Base-by-base conservation (phyloP, 2,797 vertebrate species). In the Lacerta agilis region DNA sequence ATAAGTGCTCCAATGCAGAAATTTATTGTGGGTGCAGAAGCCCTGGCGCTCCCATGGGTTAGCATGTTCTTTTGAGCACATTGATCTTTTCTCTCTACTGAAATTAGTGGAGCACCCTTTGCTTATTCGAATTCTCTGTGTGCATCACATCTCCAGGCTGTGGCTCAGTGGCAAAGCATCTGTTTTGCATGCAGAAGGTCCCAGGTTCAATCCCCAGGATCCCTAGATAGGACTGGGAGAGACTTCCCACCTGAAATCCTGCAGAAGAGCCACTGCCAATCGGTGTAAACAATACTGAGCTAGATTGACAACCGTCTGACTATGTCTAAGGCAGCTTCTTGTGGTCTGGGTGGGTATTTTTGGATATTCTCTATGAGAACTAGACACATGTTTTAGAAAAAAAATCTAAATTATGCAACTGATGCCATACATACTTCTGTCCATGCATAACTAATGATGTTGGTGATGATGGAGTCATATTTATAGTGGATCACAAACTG, bases 401-500 rank as follows among this genome's bases (percentile, higher is more conserved):
- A 38, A 85, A 89, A 38, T 20, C 23, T 18, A 66, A 66, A 67
- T 29, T 27, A 41, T 81, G 78, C 43, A 64, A 69, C 58, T 33
- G 33, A 18, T n/a, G 13, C n/a, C 17, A 45, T 11, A 29, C 41
- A 49, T 3, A 78, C 83, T 41, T 41, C 36, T 71, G 27, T 79
- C 66, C 33, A 27, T 58, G 20, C 61, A 64, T 18, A 64, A 4
- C 49, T 55, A 15, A 49, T 13, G 49, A 15, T 55, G 49, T 4
- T 49, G 49, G 0, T 55, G 49, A 55, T 55, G 49, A 55, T 55
- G 49, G 49, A 55, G 49, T 15, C 49, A 55, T 55, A 4, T 45
- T 66, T 55, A 58, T 36, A 81, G 41, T 80, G 27, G 83, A 76
- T 89, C 43, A 61, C 27, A 88, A 88, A 41, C 38, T 66, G 25